Evolutionary conservation across 2,113 vertebrate species (phyloP), one percentile per base, ranked within the genome.

Genomic region (Tragelaphus imberbis): DNA sequence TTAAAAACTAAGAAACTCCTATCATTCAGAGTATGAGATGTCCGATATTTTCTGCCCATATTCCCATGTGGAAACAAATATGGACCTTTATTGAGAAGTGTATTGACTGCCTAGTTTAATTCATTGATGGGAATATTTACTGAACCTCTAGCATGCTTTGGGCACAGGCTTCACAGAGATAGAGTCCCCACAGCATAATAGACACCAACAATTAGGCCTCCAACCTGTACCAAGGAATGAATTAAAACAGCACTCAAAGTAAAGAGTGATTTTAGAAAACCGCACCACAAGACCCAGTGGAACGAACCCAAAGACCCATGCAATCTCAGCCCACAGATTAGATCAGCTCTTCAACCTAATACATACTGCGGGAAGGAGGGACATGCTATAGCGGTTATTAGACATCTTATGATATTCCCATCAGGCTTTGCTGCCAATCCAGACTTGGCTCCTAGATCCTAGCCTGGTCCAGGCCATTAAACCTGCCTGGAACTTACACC

Each of bases 391-490:
- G 30, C 0, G 13, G 15, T 40, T 27, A 28, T 80, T 1, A 2
- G 65, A 28, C 4, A 2, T 27, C 14, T 13, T 25, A 27, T 30
- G 19, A 7, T 7, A 2, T 13, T 3, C 4, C 47, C 47, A 9
- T 5, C 10, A 4, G 56, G 58, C 10, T 33, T 12, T 55, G 47
- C 58, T 25, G 47, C n/a, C 36, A 1, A 14, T 53, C 19, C 58
- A 88, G 71, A 44, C 13, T 1, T 2, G 5, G 30, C n/a, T 27
- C n/a, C 17, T 28, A 23, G 65, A 49, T 33, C 58, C 56, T 58
- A 14, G 19, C 14, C 47, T 12, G 25, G 17, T 36, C 56, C 1
- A 1, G 0, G 11, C 47, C 6, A 0, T 17, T 12, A 11, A 4
- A 27, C 47, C 47, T 2, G 4, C 58, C 56, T n/a, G 47, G 19